A percentile compares a stretch with the other conserved stretches of the same genome.
Conservation (phyloP, 1,140 invertebrate species). For the Chelonus insularis region DNA sequence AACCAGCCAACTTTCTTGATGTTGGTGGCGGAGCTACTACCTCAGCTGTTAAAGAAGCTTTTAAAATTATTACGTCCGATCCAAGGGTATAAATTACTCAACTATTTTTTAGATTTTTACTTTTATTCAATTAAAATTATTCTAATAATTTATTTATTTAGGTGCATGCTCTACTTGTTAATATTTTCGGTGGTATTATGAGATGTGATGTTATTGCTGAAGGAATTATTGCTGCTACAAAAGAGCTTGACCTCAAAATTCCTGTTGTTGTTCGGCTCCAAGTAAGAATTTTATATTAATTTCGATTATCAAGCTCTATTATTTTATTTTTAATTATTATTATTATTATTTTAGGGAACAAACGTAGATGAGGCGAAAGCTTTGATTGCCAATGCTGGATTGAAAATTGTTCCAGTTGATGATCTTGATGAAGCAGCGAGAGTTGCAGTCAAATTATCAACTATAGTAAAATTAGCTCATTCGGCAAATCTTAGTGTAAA, state of each 20-base stretch:
- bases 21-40: slow-evolving; percentile 95
- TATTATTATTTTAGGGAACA: slow-evolving; percentile 65
- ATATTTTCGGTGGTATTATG: slow-evolving; percentile 99
- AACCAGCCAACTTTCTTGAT: slow-evolving; percentile 95
- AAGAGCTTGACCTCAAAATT: slow-evolving; percentile 79
- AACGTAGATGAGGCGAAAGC: slow-evolving; percentile 83
- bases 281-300: slow-evolving; percentile 62
- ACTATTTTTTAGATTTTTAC: slow-evolving; percentile 7
- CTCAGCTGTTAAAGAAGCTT: slow-evolving; percentile 89
- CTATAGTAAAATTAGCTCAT: slow-evolving; percentile 90
- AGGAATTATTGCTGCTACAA: slow-evolving; percentile 90
- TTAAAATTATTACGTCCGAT: slow-evolving; percentile 91
- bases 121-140: background rate
- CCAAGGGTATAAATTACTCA: slow-evolving; percentile 77
- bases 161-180: slow-evolving; percentile 86
- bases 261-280: slow-evolving; percentile 93
- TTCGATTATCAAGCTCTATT: background rate
- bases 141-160: slow-evolving; percentile 28
- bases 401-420: slow-evolving; percentile 95
- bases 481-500: slow-evolving; percentile 93
- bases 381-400: slow-evolving; percentile 72
- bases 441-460: slow-evolving; percentile 90
- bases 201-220: slow-evolving; percentile 97
- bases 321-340: background rate
- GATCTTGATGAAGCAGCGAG: slow-evolving; percentile 95